These are phyloP conservation scores for Uloborus plumipes DNA, from an alignment of 2,888 invertebrate species.

Conservation along the genomic window DNA sequence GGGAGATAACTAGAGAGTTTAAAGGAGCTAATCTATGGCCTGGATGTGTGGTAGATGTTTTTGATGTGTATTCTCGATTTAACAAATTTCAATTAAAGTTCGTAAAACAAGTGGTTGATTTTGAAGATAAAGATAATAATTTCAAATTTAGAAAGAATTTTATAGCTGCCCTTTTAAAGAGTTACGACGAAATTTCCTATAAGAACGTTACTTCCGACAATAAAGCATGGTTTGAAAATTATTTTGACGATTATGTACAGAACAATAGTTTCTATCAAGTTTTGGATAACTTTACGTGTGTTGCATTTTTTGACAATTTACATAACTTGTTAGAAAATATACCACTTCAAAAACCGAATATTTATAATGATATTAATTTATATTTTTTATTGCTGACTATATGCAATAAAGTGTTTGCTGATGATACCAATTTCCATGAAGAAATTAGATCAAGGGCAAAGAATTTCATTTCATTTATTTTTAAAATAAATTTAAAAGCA, in stretches of 20 bases:
- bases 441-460: background rate
- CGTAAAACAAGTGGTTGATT: background rate
- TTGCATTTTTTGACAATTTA: slow-evolving; percentile 1
- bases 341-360: background rate
- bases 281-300: background rate
- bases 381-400: background rate
- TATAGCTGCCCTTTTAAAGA: background rate
- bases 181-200: background rate
- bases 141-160: background rate
- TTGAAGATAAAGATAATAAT: background rate
- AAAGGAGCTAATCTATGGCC: background rate
- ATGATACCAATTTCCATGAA: background rate
- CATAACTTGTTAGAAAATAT: background rate
- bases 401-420: background rate
- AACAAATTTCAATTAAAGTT: background rate
- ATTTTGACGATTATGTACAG: background rate
- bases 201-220: no score
- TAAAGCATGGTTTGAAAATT: background rate
- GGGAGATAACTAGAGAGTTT: background rate
- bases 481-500: no score
- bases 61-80: background rate
- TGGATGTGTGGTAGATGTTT: no score
- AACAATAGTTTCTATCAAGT: background rate
- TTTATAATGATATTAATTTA: background rate
- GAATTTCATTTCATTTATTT: background rate